A percentile compares a stretch with the other conserved stretches of the same genome.
Evolutionary conservation across 2,113 vertebrate species (phyloP).

Genomic region (Oncorhynchus mykiss): DNA sequence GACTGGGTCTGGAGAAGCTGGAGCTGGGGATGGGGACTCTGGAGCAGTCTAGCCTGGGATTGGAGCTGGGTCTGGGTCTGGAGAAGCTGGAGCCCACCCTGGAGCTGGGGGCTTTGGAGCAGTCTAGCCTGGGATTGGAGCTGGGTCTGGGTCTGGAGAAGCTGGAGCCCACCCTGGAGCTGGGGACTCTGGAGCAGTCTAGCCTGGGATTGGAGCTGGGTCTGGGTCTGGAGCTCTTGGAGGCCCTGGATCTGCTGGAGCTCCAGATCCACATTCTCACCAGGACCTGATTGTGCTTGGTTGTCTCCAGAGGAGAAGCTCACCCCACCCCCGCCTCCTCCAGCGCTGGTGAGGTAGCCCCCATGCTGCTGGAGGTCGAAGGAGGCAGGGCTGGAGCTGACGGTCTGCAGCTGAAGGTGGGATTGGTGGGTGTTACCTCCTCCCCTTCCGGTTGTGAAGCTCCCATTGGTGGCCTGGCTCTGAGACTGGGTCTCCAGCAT

Average conservation of each 20-base stretch:
- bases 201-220: no score
- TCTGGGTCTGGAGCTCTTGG: constrained; percentile 54
- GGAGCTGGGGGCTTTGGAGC: constrained; percentile 6
- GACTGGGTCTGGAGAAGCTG: neutral
- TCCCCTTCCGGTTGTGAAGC: neutral
- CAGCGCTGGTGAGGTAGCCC: constrained; percentile 85
- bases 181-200: constrained; percentile 2
- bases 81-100: constrained; percentile 20
- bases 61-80: no score
- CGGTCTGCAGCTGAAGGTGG: constrained; percentile 74
- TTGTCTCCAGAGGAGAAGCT: constrained; percentile 82
- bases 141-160: no score
- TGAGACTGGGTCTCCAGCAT: constrained; percentile 89
- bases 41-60: neutral
- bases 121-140: neutral
- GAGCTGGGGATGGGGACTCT: constrained; percentile 9
- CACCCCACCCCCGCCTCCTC: constrained; percentile 81
- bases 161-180: constrained; percentile 22
- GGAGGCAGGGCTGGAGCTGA: constrained; percentile 84
- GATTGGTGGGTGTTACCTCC: constrained; percentile 60
- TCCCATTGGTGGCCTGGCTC: constrained; percentile 17
- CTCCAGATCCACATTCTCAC: constrained; percentile 54
- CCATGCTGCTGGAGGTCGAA: constrained; percentile 96
- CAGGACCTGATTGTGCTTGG: constrained; percentile 92
- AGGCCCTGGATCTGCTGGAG: neutral